These are phyloP conservation scores for Campoplex nolae DNA, from an alignment of 2,888 invertebrate species.

Conservation along the genomic window DNA sequence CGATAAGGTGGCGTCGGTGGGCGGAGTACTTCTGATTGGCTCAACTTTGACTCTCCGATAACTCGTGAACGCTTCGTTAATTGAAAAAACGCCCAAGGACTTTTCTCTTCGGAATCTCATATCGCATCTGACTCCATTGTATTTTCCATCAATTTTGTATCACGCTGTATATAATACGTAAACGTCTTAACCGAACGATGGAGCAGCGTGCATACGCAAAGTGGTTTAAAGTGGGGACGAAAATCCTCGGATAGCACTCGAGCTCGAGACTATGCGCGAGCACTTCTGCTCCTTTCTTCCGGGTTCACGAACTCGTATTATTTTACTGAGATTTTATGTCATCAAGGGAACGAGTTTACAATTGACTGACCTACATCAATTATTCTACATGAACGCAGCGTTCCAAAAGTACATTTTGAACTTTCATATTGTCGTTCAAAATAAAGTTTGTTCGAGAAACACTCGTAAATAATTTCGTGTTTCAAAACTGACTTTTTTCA, in stretches of 20 bases:
- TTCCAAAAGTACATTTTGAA: conserved; percentile 2
- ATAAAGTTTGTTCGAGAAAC: background rate
- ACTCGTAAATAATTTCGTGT: background rate
- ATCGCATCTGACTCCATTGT: background rate
- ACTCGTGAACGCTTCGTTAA: background rate
- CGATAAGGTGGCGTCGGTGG: background rate
- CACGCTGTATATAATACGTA: conserved; percentile 3
- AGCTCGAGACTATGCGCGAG: conserved; percentile 54
- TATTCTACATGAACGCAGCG: background rate
- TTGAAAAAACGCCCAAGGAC: background rate
- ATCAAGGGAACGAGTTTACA: conserved; percentile 44
- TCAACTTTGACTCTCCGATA: background rate
- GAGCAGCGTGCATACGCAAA: conserved; percentile 33
- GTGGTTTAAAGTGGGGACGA: conserved; percentile 53
- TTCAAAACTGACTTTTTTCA: background rate
- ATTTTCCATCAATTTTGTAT: background rate
- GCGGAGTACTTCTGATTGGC: background rate
- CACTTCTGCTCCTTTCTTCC: conserved; percentile 59
- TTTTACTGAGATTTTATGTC: conserved; percentile 57
- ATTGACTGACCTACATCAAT: conserved; percentile 54
- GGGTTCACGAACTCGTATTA: conserved; percentile 66
- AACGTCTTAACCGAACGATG: conserved; percentile 29
- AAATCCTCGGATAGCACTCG: conserved; percentile 65
- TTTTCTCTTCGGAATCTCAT: conserved; percentile 6
- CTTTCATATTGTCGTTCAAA: background rate